Evolutionary conservation across 2,888 invertebrate genomes (phyloP).

Genomic region (Scaptomyza tumidula): DNA sequence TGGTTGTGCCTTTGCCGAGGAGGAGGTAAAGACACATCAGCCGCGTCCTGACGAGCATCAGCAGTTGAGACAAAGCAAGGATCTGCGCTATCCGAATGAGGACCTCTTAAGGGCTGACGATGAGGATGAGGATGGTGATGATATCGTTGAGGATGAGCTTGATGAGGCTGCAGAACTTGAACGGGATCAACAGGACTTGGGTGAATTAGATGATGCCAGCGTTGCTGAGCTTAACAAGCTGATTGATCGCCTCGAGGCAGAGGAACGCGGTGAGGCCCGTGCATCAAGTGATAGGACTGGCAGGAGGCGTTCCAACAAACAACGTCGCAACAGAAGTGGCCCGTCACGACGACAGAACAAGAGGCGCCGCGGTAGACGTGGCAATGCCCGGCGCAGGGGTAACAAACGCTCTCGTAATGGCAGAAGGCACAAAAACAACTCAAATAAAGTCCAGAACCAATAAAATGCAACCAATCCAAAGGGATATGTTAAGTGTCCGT

Average conservation of each 20-base stretch:
- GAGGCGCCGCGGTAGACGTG: constrained; percentile 16
- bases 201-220: constrained; percentile 2
- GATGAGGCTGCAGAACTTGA: constrained; percentile 4
- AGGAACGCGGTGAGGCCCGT: constrained; percentile 2
- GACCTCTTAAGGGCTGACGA: constrained; percentile 31
- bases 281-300: constrained; percentile 10
- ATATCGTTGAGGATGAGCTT: constrained; percentile 38
- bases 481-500: not conserved
- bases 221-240: constrained; percentile 20
- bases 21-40: constrained; percentile 30
- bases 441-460: not conserved
- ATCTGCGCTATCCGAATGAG: constrained; percentile 21
- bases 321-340: constrained; percentile 19
- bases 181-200: constrained; percentile 1
- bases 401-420: constrained; percentile 13
- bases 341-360: not conserved
- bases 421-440: not conserved
- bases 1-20: constrained; percentile 30
- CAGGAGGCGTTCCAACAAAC: not conserved
- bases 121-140: constrained; percentile 45
- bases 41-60: constrained; percentile 17
- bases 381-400: not conserved
- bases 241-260: constrained; percentile 10
- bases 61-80: constrained; percentile 30
- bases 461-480: not conserved